Percentiles rank a stretch among this genome's conserved stretches.
Conservation (phyloP, 2,888 invertebrate species). For the Eupsilia transversa region DNA sequence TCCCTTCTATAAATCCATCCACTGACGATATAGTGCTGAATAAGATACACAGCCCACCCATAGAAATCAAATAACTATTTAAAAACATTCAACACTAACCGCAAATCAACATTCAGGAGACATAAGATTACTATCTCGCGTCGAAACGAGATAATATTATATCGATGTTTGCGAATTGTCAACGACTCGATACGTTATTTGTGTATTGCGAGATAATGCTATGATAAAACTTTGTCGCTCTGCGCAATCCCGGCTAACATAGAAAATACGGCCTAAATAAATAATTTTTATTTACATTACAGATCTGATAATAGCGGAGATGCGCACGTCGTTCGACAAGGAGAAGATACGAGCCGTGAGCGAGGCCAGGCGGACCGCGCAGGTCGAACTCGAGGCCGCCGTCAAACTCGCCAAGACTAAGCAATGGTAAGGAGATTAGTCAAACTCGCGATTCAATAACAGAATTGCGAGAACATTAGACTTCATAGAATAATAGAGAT, state of each 20-base stretch:
- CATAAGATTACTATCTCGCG: not conserved
- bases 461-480: not conserved
- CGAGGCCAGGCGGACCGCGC: conserved; percentile 92
- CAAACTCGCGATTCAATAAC: not conserved
- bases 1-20: not conserved
- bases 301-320: conserved; percentile 93
- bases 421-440: conserved; percentile 92
- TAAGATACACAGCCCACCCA: not conserved
- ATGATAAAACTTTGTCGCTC: not conserved
- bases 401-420: conserved; percentile 95
- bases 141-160: not conserved
- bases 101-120: not conserved
- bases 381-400: conserved; percentile 93
- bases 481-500: not conserved
- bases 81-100: not conserved
- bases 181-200: too few species aligned
- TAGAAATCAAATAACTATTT: not conserved
- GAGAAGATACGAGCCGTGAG: conserved; percentile 92
- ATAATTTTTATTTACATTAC: conserved; percentile 60
- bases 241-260: too few species aligned
- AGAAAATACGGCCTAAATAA: not conserved
- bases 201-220: not conserved
- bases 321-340: conserved; percentile 92
- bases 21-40: not conserved
- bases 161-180: not conserved